Evolutionary conservation across 2,113 vertebrate genomes (phyloP).

Genomic region (Pteruthius melanotis): DNA sequence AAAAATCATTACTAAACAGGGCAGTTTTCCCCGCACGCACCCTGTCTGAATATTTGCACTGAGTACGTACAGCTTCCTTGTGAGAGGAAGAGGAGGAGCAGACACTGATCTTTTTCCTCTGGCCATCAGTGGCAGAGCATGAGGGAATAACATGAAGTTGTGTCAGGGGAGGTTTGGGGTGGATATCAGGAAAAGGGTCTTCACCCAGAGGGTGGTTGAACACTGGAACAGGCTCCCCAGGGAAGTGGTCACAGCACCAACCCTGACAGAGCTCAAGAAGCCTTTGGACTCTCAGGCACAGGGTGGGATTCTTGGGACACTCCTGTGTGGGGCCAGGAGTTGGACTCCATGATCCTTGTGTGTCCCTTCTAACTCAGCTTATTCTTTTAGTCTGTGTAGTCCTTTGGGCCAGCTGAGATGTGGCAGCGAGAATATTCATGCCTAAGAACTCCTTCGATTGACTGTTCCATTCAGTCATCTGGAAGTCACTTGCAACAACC

Average conservation of each 20-base stretch:
- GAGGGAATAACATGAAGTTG: not conserved
- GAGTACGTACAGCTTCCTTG: rapidly evolving
- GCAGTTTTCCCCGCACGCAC: rapidly evolving
- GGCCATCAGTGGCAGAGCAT: no score
- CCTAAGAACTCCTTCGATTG: not conserved
- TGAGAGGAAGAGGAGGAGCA: not conserved
- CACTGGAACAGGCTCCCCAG: not conserved
- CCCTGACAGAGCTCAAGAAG: not conserved
- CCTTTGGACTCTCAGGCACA: not conserved
- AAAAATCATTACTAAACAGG: not conserved
- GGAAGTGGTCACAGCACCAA: not conserved
- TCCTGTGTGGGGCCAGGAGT: not conserved
- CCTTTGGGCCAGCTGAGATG: not conserved
- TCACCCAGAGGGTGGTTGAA: not conserved
- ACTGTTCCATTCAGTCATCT: not conserved
- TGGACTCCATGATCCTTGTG: not conserved
- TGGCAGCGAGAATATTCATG: not conserved
- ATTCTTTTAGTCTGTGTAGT: not conserved
- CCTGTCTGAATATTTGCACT: not conserved
- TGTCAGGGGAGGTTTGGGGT: not conserved
- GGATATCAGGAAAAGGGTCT: not conserved
- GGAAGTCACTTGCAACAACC: not conserved
- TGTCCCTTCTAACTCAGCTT: not conserved
- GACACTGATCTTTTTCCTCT: not conserved
- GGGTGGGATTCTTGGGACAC: not conserved